These are phyloP conservation scores for Lepus europaeus DNA, from an alignment of 2,113 vertebrate species.

Conservation along the genomic window DNA sequence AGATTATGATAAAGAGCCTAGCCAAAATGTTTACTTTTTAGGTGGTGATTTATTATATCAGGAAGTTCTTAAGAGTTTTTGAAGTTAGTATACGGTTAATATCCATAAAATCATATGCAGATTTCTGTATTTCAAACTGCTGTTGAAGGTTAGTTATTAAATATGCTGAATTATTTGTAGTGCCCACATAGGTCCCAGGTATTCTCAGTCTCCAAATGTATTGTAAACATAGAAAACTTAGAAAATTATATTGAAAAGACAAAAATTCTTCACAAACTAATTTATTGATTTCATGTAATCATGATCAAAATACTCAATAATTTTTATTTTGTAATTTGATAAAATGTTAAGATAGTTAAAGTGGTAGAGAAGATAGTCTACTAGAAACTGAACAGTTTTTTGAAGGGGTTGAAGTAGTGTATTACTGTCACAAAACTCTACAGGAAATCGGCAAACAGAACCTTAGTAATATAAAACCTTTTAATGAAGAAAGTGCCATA, in stretches of 20 bases:
- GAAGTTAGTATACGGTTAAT: constrained; percentile 57
- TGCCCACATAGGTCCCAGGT: background rate
- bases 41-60: constrained; percentile 49
- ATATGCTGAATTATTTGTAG: constrained; percentile 65
- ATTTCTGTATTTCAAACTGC: constrained; percentile 69
- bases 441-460: background rate
- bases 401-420: background rate
- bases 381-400: background rate
- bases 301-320: background rate
- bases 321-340: constrained; percentile 44
- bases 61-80: constrained; percentile 39
- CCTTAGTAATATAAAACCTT: background rate
- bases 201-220: background rate
- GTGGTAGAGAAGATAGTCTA: background rate
- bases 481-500: background rate
- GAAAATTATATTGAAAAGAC: constrained; percentile 47
- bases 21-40: constrained; percentile 43
- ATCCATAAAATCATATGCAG: constrained; percentile 64
- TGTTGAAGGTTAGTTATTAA: constrained; percentile 76
- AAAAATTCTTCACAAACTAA: constrained; percentile 57
- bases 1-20: constrained; percentile 27
- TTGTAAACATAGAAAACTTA: constrained; percentile 58
- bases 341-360: constrained; percentile 27
- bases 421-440: background rate
- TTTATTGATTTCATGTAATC: constrained; percentile 55